A percentile compares a stretch with the other conserved stretches of the same genome.
Evolutionary conservation across 2,888 invertebrate genomes (phyloP).

Genomic region (Euplagia quadripunctaria): DNA sequence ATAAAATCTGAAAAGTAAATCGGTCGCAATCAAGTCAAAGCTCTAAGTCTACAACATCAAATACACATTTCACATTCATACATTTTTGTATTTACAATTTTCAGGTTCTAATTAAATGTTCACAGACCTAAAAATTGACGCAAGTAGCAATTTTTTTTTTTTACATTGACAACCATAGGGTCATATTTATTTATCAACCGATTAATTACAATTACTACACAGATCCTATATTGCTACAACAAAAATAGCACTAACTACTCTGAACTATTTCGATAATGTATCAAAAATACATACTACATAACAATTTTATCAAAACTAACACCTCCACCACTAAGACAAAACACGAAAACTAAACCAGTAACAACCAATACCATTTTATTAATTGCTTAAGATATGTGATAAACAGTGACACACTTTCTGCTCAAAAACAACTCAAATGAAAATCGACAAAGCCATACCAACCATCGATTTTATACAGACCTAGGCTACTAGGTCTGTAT

Average conservation of each 20-base stretch:
- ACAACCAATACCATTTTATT: not conserved
- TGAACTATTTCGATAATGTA: not conserved
- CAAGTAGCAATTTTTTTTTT: no score
- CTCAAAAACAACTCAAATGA: no score
- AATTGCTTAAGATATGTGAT: not conserved
- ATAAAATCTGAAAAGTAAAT: conserved; percentile 63
- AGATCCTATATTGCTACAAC: not conserved
- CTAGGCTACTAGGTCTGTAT: no score
- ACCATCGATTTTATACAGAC: not conserved
- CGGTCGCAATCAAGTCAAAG: conserved; percentile 4
- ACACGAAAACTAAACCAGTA: not conserved
- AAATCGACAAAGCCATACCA: no score
- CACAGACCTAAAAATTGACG: not conserved
- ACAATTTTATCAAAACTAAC: not conserved
- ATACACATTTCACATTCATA: no score
- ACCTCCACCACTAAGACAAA: not conserved
- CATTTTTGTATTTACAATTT: no score
- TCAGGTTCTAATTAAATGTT: not conserved
- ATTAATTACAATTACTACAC: not conserved
- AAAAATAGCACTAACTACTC: not conserved
- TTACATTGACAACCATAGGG: not conserved
- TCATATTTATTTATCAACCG: not conserved
- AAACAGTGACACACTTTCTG: no score
- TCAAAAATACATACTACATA: not conserved
- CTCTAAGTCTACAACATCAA: not conserved